These are phyloP conservation scores for Aurelia aurita DNA, from an alignment of 30 jellyfish, hydroid and myxozoan species.

Conservation along the genomic window DNA sequence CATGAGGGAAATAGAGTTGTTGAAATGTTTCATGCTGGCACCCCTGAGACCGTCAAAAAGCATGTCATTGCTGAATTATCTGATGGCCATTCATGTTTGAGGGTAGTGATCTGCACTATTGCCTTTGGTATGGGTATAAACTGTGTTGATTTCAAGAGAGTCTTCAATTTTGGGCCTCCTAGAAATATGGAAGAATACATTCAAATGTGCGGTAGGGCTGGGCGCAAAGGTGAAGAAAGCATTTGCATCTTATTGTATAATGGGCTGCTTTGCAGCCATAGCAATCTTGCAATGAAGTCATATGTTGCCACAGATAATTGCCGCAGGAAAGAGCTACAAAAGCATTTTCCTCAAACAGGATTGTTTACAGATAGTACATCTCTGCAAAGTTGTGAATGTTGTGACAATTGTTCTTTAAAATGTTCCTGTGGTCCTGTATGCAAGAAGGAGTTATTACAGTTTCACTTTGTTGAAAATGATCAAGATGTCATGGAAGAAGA, in stretches of 20 bases:
- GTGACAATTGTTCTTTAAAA: too few species aligned
- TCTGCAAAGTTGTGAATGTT: too few species aligned
- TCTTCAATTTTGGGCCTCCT: constrained; percentile 31
- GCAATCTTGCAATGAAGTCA: too few species aligned
- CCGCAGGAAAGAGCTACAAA: too few species aligned
- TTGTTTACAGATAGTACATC: too few species aligned
- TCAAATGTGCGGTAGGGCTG: constrained; percentile 18
- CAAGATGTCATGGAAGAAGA: too few species aligned
- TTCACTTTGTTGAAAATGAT: too few species aligned
- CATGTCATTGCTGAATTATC: background rate
- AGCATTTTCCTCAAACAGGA: too few species aligned
- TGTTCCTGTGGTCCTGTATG: too few species aligned
- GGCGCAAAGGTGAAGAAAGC: constrained; percentile 18
- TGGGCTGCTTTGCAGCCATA: background rate
- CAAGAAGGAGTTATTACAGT: too few species aligned
- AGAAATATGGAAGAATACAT: constrained; percentile 10
- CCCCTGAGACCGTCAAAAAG: constrained; percentile 27
- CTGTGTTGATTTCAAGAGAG: constrained; percentile 10
- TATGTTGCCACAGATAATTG: too few species aligned
- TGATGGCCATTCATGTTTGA: constrained; percentile 10
- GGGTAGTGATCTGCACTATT: constrained; percentile 19
- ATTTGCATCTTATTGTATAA: background rate
- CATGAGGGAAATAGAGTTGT: too few species aligned
- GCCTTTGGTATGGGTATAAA: constrained; percentile 47
- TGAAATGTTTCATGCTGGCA: constrained; percentile 56